Conservation (phyloP, 2,113 vertebrate genomes). For the Zosterops hypoxanthus region DNA sequence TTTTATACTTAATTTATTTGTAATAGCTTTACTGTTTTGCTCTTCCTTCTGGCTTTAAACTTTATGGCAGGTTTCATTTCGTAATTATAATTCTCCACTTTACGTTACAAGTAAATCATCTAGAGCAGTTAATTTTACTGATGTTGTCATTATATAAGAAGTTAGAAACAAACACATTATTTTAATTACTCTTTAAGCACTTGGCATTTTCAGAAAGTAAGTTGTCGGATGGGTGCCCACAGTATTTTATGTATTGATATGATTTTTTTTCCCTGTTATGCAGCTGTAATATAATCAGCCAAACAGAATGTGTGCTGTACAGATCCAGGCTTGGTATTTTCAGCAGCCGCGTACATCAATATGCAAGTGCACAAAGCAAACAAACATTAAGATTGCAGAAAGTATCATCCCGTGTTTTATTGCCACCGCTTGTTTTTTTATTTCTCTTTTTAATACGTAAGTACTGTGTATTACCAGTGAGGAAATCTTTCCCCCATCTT, state of each 20-base stretch:
- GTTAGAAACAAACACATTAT: constrained; percentile 67
- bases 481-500: neutral
- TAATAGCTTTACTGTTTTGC: constrained; percentile 42
- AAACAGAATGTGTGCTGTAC: neutral
- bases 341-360: neutral
- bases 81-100: constrained; percentile 57
- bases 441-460: neutral
- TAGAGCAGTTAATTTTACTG: constrained; percentile 64
- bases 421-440: neutral
- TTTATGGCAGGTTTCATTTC: constrained; percentile 64
- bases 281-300: neutral
- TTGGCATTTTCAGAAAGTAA: constrained; percentile 39
- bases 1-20: constrained; percentile 63
- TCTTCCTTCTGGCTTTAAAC: constrained; percentile 61
- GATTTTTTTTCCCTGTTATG: neutral
- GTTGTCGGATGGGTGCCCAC: constrained; percentile 27
- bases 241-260: constrained; percentile 39
- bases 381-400: neutral
- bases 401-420: constrained; percentile 1
- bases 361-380: constrained; percentile 18
- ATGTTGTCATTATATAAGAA: constrained; percentile 52
- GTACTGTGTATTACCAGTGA: neutral
- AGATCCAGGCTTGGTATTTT: neutral
- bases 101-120: constrained; percentile 61
- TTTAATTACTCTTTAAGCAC: constrained; percentile 67